Conservation (phyloP, 92 coral and sea anemone species). For the Palythoa grandiflora region DNA sequence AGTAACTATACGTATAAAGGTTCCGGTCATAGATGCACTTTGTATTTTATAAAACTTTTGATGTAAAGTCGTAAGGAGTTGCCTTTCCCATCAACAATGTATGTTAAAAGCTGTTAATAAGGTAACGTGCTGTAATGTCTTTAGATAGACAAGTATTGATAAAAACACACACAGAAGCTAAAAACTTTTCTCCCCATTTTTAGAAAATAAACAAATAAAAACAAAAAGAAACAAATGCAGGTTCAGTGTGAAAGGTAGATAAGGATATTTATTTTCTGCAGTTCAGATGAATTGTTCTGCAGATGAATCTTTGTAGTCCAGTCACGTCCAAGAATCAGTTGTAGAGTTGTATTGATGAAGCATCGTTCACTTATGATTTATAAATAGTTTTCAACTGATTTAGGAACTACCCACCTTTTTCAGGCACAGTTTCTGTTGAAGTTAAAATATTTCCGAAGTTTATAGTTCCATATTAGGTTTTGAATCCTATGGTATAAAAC, state of each 20-base stretch:
- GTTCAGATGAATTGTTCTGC: background rate
- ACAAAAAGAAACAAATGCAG: background rate
- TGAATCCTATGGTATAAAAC: background rate
- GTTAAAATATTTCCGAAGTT: too few relatives aligned
- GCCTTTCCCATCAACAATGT: background rate
- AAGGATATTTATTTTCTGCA: constrained; percentile 12
- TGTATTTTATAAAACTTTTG: background rate
- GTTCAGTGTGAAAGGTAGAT: background rate
- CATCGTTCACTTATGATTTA: background rate
- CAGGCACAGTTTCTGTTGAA: background rate
- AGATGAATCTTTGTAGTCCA: background rate
- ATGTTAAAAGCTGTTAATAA: background rate
- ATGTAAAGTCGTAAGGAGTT: background rate
- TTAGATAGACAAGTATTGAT: background rate
- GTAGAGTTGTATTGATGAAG: background rate
- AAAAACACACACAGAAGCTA: background rate
- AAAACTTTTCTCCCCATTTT: background rate
- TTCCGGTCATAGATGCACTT: background rate
- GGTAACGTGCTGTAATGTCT: background rate
- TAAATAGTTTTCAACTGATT: background rate
- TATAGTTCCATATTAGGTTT: background rate
- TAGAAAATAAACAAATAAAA: background rate
- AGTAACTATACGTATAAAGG: background rate
- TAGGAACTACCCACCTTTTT: background rate
- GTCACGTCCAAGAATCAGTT: too few relatives aligned